Percentiles rank a stretch among this genome's conserved stretches.
Conservation (phyloP, 2,797 vertebrate genomes). For the Pseudochirops corinnae region DNA sequence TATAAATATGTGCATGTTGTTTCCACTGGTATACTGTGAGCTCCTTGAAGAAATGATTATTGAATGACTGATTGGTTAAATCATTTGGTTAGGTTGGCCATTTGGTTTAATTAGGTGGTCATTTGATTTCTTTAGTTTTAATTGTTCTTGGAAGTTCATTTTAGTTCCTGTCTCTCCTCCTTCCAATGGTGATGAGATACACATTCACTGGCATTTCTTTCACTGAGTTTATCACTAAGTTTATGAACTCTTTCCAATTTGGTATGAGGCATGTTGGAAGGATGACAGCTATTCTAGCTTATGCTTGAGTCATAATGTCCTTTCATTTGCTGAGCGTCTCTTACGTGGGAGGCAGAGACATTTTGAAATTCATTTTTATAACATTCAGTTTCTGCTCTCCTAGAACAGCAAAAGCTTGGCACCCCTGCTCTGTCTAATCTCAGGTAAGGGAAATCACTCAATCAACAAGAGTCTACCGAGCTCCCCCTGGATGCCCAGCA, state of each 20-base stretch:
- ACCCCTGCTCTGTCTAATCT: background rate
- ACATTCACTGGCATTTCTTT: background rate
- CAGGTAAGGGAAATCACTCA: background rate
- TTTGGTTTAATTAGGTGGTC: background rate
- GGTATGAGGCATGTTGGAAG: background rate
- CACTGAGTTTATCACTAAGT: background rate
- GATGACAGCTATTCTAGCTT: background rate
- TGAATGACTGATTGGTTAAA: conserved; percentile 34
- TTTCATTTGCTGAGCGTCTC: background rate
- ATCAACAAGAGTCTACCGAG: background rate
- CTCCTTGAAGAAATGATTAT: conserved; percentile 37
- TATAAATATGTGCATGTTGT: background rate
- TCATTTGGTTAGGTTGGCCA: conserved; percentile 17
- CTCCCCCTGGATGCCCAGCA: background rate
- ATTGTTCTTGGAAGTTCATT: background rate
- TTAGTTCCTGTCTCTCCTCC: background rate
- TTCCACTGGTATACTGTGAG: background rate
- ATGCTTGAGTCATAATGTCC: background rate
- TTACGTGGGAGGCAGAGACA: background rate
- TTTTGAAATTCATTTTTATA: background rate
- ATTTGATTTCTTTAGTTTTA: background rate
- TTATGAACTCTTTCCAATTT: background rate
- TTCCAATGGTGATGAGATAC: background rate
- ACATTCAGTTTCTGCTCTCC: background rate
- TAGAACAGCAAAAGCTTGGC: background rate